phyloP scores from a whole-genome alignment of 2,888 invertebrate species.

The Fragum fragum region DNA sequence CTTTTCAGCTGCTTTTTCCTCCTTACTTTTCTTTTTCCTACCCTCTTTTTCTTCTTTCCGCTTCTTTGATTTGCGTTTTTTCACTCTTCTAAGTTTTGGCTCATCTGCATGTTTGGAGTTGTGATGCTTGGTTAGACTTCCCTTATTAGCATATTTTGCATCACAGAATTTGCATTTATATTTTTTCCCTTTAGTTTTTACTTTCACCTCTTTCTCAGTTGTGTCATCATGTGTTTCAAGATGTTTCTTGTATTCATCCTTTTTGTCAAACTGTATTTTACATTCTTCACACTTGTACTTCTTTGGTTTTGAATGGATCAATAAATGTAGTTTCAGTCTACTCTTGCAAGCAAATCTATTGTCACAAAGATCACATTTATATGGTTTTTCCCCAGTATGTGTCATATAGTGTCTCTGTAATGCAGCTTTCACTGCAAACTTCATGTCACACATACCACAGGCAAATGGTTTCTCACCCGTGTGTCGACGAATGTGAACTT shows the following conservation, averaged over 20 bases:
- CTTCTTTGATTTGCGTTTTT: neutral
- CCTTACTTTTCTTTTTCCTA: neutral
- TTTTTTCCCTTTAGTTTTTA: neutral
- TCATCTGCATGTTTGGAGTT: constrained; percentile 10
- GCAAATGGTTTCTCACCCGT: constrained; percentile 11
- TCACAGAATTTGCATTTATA: constrained; percentile 5
- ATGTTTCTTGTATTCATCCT: constrained; percentile 7
- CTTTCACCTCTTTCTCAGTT: neutral
- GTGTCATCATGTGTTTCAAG: neutral
- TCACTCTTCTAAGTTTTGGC: neutral
- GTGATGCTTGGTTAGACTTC: constrained; percentile 10
- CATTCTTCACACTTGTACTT: constrained; percentile 11
- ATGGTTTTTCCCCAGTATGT: constrained; percentile 11
- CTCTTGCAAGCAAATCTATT: constrained; percentile 3
- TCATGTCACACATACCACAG: constrained; percentile 9
- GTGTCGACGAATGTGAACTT: constrained; percentile 5
- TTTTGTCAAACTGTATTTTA: neutral
- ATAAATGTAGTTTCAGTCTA: neutral
- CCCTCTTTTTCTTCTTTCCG: neutral
- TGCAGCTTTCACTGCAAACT: constrained; percentile 7
- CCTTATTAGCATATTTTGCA: constrained; percentile 1
- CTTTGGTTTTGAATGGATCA: constrained; percentile 19
- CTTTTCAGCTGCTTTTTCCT: neutral
- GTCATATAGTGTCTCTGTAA: constrained; percentile 9
- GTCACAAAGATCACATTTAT: constrained; percentile 16